Base-by-base conservation (phyloP, 2,797 vertebrate species). In the Botia kubotai region DNA sequence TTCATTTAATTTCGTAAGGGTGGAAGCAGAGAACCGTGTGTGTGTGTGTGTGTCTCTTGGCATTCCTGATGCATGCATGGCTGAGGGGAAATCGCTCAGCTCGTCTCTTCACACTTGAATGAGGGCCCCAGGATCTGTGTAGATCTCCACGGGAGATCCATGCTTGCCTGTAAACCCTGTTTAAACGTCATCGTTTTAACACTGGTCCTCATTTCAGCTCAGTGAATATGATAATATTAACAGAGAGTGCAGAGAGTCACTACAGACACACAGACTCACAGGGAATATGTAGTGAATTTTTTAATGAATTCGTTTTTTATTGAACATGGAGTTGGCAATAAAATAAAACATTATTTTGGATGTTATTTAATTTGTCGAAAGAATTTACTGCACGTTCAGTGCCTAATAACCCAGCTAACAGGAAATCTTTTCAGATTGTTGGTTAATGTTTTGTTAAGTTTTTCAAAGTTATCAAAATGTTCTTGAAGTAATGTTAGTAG, bases 101-200 rank as follows among this genome's bases (percentile, higher is more conserved):
- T 60, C 70, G 17, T 75, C 67, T 69, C 58, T 39, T 55, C 50
- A 53, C 4, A 19, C 50, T 58, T 68, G 72, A 78, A 23, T 75
- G 43, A 75, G 57, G 36, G 62, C 74, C 68, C n/a, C 58, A 39
- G 33, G 78, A 58, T 14, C 39, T 55, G n/a, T 63, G n/a, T 52
- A 53, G 23, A 21, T 53, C 71, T 72, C 66, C 65, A 75, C 2
- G 4, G 75, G 55, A 58, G 72, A 19, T 33, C 39, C 52, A 69
- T 60, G 60, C 26, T 69, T 48, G 82, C 81, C 72, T 69, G 53
- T 73, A 79, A 82, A 80, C 72, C 71, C 83, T 76, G 46, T 79
- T 82, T 72, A 79, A 77, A 79, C 70, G 65, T 83, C 79, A 74
- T 66, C 53, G 70, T 81, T 77, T 82, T 72, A 85, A 75, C 65